Conservation (phyloP, 2,113 vertebrate species). For the Melanerpes formicivorus region DNA sequence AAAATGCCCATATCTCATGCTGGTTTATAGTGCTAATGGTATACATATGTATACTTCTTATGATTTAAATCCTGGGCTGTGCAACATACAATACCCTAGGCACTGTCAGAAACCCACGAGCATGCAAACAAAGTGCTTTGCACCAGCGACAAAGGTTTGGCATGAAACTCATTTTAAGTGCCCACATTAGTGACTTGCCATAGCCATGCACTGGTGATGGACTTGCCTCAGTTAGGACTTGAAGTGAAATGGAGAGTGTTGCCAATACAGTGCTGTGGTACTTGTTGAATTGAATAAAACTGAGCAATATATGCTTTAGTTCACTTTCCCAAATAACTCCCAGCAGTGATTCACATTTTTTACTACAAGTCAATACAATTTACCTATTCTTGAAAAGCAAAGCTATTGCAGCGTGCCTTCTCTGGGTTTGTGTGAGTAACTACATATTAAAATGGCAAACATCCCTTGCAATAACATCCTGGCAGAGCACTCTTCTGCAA, state of each 20-base stretch:
- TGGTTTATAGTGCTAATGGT: background rate
- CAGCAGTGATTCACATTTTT: background rate
- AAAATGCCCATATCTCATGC: background rate
- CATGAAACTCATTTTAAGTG: background rate
- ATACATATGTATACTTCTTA: background rate
- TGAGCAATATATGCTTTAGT: background rate
- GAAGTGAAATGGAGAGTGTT: background rate
- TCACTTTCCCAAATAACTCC: background rate
- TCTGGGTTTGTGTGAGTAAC: background rate
- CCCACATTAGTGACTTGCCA: background rate
- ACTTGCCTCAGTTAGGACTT: background rate
- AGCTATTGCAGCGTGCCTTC: slow-evolving; percentile 17
- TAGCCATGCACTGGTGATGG: background rate
- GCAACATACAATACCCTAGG: background rate
- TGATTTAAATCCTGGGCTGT: background rate
- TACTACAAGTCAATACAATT: background rate
- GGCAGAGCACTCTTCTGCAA: slow-evolving; percentile 47
- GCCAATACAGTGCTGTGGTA: background rate
- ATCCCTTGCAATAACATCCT: slow-evolving; percentile 53
- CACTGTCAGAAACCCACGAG: background rate
- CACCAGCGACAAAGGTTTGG: background rate
- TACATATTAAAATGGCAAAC: slow-evolving; percentile 49
- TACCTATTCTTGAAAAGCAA: slow-evolving; percentile 23
- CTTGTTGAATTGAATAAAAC: background rate
- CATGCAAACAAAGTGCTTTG: background rate